Evolutionary conservation across 35 echinoderm and acorn worm genomes (phyloP).

Genomic region (Acanthaster planci): DNA sequence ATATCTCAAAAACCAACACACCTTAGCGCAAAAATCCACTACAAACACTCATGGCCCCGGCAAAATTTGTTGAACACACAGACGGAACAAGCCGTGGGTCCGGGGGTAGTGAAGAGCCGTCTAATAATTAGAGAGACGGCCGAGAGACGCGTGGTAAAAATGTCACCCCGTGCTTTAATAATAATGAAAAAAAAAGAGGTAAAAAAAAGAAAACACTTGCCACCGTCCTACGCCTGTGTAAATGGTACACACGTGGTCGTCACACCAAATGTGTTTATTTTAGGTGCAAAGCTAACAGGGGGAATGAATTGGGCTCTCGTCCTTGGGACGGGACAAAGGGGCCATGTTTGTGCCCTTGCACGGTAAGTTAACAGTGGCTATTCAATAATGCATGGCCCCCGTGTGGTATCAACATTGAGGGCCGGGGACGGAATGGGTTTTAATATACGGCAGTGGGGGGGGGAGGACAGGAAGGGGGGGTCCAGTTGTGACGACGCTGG

Average conservation of each 20-base stretch:
- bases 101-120: neutral
- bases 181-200: neutral
- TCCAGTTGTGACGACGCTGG: too few species aligned
- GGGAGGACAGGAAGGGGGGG: neutral
- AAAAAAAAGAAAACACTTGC: conserved; percentile 19
- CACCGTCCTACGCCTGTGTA: conserved; percentile 32
- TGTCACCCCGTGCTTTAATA: conserved; percentile 23
- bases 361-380: conserved; percentile 28
- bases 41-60: conserved; percentile 8
- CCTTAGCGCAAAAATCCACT: conserved; percentile 23
- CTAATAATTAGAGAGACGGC: conserved; percentile 15
- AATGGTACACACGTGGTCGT: conserved; percentile 25
- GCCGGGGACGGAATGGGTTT: neutral
- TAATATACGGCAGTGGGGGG: neutral
- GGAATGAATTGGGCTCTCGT: conserved; percentile 28
- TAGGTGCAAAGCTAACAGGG: conserved; percentile 25
- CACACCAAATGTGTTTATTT: conserved; percentile 31
- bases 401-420: conserved; percentile 27
- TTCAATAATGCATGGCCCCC: conserved; percentile 14
- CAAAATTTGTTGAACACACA: conserved; percentile 34
- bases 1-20: conserved; percentile 1
- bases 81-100: neutral
- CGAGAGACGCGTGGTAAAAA: conserved; percentile 23
- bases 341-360: conserved; percentile 17
- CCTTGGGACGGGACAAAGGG: conserved; percentile 1